Evolutionary conservation across 2,888 invertebrate genomes (phyloP).

Genomic region (Allophyes oxyacanthae): DNA sequence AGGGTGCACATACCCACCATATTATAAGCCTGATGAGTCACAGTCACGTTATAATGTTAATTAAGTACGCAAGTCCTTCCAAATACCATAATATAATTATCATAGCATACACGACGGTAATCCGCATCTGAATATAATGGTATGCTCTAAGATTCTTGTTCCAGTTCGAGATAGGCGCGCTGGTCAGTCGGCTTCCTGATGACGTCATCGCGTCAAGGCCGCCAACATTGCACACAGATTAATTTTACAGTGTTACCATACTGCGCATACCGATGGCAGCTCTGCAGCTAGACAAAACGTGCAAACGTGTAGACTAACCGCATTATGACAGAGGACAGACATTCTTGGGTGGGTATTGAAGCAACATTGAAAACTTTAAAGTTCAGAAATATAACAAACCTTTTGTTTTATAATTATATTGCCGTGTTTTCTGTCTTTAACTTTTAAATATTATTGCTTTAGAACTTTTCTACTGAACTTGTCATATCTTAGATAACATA

Average conservation of each 20-base stretch:
- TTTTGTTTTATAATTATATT: slow-evolving; percentile 5
- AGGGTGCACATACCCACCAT: not conserved
- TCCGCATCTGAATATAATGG: slow-evolving; percentile 18
- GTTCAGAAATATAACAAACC: slow-evolving; percentile 2
- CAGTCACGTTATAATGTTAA: slow-evolving; percentile 5
- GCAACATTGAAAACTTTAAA: slow-evolving; percentile 7
- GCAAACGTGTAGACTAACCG: slow-evolving; percentile 15
- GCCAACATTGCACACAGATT: slow-evolving; percentile 66
- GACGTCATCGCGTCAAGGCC: slow-evolving; percentile 69
- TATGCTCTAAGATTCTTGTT: slow-evolving; percentile 54
- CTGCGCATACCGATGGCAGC: slow-evolving; percentile 43
- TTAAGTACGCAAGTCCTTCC: slow-evolving; percentile 10
- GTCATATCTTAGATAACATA: too few relatives aligned
- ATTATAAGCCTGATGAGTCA: slow-evolving; percentile 1
- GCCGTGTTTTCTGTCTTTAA: not conserved
- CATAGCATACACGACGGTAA: slow-evolving; percentile 16
- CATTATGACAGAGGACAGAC: slow-evolving; percentile 24
- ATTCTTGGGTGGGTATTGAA: slow-evolving; percentile 21
- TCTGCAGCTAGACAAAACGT: slow-evolving; percentile 44
- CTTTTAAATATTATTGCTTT: not conserved
- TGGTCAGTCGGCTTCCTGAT: slow-evolving; percentile 72
- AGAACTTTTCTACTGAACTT: too few relatives aligned
- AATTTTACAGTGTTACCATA: slow-evolving; percentile 47
- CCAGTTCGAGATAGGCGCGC: slow-evolving; percentile 66
- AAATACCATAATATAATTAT: slow-evolving; percentile 7